phyloP scores from a whole-genome alignment of 2,888 invertebrate species.

The Linyphia triangularis region DNA sequence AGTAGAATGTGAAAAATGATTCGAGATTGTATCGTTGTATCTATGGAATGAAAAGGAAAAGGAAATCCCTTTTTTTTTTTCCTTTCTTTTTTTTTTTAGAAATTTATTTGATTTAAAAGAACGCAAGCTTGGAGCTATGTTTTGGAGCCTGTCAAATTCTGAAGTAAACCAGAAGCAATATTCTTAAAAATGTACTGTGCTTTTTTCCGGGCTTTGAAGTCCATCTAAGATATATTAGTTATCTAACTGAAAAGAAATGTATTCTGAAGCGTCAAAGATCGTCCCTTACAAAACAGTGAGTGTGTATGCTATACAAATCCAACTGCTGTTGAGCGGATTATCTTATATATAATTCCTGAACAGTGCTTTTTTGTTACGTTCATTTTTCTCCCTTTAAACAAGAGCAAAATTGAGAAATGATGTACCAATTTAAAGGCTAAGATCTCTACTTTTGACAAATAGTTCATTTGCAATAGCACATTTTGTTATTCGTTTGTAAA shows the following conservation, averaged over 20 bases:
- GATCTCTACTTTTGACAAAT: no score
- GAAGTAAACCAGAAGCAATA: constrained; percentile 58
- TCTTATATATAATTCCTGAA: no score
- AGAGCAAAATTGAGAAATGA: no score
- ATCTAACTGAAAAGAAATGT: neutral
- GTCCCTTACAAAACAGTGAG: no score
- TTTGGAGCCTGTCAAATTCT: constrained; percentile 48
- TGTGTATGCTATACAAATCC: no score
- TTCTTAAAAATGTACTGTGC: constrained; percentile 41
- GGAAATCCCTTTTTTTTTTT: constrained; percentile 31
- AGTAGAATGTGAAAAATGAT: constrained; percentile 55
- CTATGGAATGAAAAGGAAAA: constrained; percentile 40
- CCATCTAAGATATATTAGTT: neutral
- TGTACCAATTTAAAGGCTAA: no score
- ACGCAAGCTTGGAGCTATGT: neutral
- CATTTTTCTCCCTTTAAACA: no score
- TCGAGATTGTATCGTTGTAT: constrained; percentile 42
- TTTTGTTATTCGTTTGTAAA: no score
- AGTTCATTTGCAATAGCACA: no score
- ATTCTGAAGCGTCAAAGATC: no score
- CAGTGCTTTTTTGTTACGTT: no score
- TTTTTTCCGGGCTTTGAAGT: constrained; percentile 16
- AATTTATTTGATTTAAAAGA: constrained; percentile 52
- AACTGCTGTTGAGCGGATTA: no score
- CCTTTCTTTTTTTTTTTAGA: constrained; percentile 23